Base-by-base conservation (phyloP, 2,113 vertebrate species). In the Pseudopipra pipra region DNA sequence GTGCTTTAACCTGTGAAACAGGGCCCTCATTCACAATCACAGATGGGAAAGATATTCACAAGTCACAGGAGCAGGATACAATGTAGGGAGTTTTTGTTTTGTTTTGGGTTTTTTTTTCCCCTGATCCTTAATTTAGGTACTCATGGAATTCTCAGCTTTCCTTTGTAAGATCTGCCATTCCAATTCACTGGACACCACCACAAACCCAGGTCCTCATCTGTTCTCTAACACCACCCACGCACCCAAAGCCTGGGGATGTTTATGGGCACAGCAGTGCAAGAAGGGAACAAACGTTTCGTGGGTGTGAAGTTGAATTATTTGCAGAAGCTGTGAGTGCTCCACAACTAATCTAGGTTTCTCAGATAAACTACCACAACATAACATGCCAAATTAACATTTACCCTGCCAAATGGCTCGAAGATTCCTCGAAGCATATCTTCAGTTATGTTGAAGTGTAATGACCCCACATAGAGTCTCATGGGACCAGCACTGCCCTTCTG, bases 381-480 rank as follows among this genome's bases (percentile, higher is more conserved):
- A 63, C 14, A 37, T 1, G 20, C 5, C 15, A 22, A 80, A 56
- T 14, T 8, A 19, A 55, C 46, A 91, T 49, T 97, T 86, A 99
- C 99, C 98, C 99, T 98, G 94, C 99, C 99, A 96, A 99, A 99
- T 0, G 99, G 99, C 81, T 99, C 99, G 93, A 99, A 99, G 93
- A 99, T 99, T 30, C 99, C 99, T 71, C 99, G 97, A 89, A 99
- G 98, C 99, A 99, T 99, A 93, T 99, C 99, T 96, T 99, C 99
- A 4, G 99, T 99, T 97, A 99, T 99, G 94, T 99, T 99, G 95
- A 99, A 99, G 94, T 99, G 99, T 89, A 99, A 97, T 0, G 99
- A 99, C 52, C 99, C 99, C 27, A 99, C 98, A 89, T 99, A 99
- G 28, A 99, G 98, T 72, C 99, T 98, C 99, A 99, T 99, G 2